Conservation (phyloP, 2,888 invertebrate species). For the Steinernema scapterisci region DNA sequence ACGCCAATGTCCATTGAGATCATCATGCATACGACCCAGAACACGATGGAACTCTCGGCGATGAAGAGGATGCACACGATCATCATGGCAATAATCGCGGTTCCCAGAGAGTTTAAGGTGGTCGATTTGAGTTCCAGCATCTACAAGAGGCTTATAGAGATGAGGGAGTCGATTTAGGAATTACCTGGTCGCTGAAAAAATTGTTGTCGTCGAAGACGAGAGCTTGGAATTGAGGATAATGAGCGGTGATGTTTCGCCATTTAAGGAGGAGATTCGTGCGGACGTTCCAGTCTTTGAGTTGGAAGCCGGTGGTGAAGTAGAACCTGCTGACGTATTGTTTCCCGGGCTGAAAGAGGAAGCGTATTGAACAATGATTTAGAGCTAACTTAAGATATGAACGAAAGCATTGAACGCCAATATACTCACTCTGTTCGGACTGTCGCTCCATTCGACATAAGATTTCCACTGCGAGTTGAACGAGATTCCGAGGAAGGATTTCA, state of each 20-base stretch:
- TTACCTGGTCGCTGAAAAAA: constrained; percentile 65
- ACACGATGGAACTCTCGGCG: constrained; percentile 63
- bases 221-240: constrained; percentile 64
- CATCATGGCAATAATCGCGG: constrained; percentile 58
- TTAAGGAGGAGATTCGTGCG: constrained; percentile 58
- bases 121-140: constrained; percentile 62
- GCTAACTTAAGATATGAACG: no score
- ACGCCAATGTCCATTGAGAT: constrained; percentile 60
- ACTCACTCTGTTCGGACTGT: constrained; percentile 45
- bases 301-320: constrained; percentile 66
- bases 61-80: constrained; percentile 65
- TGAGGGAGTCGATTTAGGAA: not conserved
- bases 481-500: constrained; percentile 60
- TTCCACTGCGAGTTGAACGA: constrained; percentile 67
- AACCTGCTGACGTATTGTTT: constrained; percentile 62
- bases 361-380: not conserved
- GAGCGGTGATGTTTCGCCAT: constrained; percentile 65
- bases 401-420: not conserved
- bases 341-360: constrained; percentile 45
- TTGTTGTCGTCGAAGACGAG: constrained; percentile 67
- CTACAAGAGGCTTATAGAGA: constrained; percentile 35
- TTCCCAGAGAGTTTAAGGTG: constrained; percentile 63
- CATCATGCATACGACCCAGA: constrained; percentile 66
- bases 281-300: constrained; percentile 62
- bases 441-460: constrained; percentile 58